A percentile compares a stretch with the other conserved stretches of the same genome.
These are phyloP conservation scores for Nephrocerus scutellatus DNA, from an alignment of 2,888 invertebrate species.

Conservation along the genomic window DNA sequence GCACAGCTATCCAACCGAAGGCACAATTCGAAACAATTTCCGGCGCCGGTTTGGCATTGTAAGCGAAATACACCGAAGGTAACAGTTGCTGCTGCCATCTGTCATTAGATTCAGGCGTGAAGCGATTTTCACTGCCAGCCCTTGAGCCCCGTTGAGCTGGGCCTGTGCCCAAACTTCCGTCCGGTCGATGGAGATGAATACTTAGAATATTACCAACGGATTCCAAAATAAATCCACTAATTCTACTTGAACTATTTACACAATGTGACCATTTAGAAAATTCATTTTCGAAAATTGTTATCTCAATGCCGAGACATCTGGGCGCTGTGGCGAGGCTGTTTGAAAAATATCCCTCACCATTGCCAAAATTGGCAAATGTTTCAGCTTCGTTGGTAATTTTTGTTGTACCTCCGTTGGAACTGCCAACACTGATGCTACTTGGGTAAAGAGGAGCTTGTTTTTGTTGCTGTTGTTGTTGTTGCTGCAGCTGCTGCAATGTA, in stretches of 20 bases:
- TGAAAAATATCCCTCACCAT: too few relatives aligned
- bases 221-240: conserved; percentile 31
- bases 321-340: too few relatives aligned
- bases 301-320: conserved; percentile 30
- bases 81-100: conserved; percentile 20
- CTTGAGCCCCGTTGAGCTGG: too few relatives aligned
- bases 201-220: conserved; percentile 33
- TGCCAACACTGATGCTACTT: conserved; percentile 16
- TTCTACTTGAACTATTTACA: conserved; percentile 26
- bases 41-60: conserved; percentile 57
- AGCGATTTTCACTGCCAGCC: conserved; percentile 14
- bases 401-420: too few relatives aligned
- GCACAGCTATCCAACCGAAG: conserved; percentile 63
- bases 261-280: conserved; percentile 35
- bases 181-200: conserved; percentile 28
- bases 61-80: conserved; percentile 56
- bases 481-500: too few relatives aligned
- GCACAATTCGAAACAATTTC: conserved; percentile 60
- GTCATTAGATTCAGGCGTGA: neutral
- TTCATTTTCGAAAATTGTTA: conserved; percentile 33
- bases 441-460: too few relatives aligned
- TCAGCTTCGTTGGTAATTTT: too few relatives aligned
- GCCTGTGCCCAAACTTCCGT: too few relatives aligned
- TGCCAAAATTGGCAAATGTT: too few relatives aligned
- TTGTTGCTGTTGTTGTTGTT: too few relatives aligned